Conservation (phyloP, 2,113 vertebrate genomes). For the Kryptolebias marmoratus region DNA sequence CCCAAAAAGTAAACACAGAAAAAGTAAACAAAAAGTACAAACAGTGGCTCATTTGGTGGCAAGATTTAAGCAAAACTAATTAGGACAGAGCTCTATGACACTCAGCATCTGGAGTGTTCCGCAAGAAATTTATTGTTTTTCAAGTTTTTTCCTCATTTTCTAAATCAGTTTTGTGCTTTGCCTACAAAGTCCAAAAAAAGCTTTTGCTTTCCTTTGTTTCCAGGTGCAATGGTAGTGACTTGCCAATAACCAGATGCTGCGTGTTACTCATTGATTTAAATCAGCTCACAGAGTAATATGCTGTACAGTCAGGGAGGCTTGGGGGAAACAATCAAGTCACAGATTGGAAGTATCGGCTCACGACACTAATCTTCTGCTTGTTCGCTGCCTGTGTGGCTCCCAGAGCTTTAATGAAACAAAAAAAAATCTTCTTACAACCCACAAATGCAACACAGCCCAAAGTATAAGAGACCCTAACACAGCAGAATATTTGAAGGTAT, state of each 20-base stretch:
- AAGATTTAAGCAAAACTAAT: background rate
- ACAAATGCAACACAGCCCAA: constrained; percentile 1
- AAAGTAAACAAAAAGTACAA: background rate
- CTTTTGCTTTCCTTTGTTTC: background rate
- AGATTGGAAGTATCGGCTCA: background rate
- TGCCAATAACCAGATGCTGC: background rate
- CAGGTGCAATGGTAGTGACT: background rate
- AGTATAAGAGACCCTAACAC: background rate
- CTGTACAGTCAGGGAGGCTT: background rate
- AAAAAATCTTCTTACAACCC: background rate
- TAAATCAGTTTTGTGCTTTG: background rate
- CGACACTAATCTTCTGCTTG: background rate
- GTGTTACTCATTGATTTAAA: background rate
- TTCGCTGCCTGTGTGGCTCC: background rate
- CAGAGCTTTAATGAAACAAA: background rate
- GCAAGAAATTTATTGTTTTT: background rate
- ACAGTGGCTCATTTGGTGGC: background rate
- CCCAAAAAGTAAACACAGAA: background rate
- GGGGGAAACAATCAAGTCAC: background rate
- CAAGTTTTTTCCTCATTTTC: background rate
- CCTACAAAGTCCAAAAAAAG: background rate
- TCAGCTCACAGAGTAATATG: background rate
- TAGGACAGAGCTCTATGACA: background rate
- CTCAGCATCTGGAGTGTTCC: background rate
- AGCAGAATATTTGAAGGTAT: background rate